These are phyloP conservation scores for Leiothrix lutea DNA, from an alignment of 2,113 vertebrate species.

Conservation along the genomic window DNA sequence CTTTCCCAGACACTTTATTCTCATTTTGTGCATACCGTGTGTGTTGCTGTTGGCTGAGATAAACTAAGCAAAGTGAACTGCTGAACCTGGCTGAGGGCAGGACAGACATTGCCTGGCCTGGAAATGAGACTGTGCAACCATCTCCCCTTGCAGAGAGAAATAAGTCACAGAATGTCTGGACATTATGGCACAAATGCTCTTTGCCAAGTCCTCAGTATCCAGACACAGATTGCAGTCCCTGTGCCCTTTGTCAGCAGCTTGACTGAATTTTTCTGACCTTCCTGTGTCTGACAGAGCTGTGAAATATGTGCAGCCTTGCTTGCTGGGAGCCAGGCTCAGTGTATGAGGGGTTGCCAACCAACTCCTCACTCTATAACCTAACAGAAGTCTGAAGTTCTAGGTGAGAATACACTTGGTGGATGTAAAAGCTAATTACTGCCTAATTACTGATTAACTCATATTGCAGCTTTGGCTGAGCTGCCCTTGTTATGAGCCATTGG, in stretches of 20 bases:
- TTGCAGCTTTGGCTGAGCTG: background rate
- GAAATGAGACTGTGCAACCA: background rate
- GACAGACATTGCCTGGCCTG: background rate
- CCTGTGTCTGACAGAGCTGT: background rate
- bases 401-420: background rate
- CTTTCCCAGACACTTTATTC: background rate
- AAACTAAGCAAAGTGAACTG: background rate
- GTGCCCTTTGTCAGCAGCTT: background rate
- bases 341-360: background rate
- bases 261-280: background rate
- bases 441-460: background rate
- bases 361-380: background rate
- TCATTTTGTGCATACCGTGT: background rate
- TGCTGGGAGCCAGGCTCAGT: background rate
- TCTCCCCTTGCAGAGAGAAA: background rate
- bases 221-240: rapidly evolving
- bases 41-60: background rate
- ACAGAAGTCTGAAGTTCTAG: background rate
- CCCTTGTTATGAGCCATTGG: background rate
- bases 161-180: background rate
- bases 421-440: background rate
- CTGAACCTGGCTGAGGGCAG: background rate
- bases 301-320: background rate
- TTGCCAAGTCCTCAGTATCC: background rate
- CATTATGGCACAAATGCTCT: background rate